Percentiles rank a stretch among this genome's conserved stretches.
phyloP scores from a whole-genome alignment of 2,113 vertebrate genomes.

The Eulacestoma nigropectus region DNA sequence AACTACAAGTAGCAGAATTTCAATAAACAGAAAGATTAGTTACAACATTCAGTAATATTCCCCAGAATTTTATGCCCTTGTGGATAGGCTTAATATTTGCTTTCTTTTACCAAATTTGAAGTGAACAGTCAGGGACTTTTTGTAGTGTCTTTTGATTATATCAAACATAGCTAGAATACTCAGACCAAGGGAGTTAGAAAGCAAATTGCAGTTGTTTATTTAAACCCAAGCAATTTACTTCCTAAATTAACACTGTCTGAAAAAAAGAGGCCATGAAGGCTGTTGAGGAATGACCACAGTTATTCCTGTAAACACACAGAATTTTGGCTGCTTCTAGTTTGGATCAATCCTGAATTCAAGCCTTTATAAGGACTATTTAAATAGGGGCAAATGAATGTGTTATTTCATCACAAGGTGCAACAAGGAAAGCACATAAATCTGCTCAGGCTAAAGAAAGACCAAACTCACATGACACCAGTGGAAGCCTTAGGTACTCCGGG shows the following conservation, averaged over 20 bases:
- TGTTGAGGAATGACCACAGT: not conserved
- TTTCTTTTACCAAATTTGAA: not conserved
- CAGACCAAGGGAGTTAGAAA: not conserved
- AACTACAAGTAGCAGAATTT: not conserved
- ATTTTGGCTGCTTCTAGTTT: not conserved
- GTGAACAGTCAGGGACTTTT: not conserved
- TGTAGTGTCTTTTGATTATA: not conserved
- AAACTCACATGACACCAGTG: not conserved
- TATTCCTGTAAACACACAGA: not conserved
- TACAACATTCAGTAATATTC: not conserved
- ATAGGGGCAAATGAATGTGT: not conserved
- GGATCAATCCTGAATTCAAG: not conserved
- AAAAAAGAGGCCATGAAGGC: not conserved
- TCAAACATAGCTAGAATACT: not conserved
- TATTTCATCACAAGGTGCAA: not conserved
- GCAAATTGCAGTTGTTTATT: not conserved
- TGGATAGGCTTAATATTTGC: not conserved
- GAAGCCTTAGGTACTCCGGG: not conserved
- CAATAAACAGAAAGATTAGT: not conserved
- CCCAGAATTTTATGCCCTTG: not conserved
- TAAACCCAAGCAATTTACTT: not conserved
- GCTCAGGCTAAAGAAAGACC: not conserved
- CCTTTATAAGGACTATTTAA: not conserved
- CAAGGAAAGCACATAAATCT: not conserved
- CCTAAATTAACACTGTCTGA: not conserved